phyloP scores from a whole-genome alignment of 64 coral and sea anemone species.

The Cladopsammia gracilis region DNA sequence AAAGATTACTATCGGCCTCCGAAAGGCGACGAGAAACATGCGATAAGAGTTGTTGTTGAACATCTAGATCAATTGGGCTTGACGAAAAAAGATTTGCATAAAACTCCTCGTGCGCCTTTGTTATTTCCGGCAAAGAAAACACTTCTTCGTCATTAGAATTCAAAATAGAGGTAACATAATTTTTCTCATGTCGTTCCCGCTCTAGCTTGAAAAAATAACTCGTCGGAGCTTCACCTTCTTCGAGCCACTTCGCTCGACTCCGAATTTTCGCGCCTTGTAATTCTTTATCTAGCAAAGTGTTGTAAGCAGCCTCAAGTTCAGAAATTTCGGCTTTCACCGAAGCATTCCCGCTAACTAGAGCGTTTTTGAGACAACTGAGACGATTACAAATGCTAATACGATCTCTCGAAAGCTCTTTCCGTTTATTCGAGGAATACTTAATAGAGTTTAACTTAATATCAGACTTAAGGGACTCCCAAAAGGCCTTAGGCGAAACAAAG shows the following conservation, averaged over 20 bases:
- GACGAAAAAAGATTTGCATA: conserved; percentile 1
- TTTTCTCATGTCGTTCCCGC: too few species aligned
- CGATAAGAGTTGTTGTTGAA: conserved; percentile 10
- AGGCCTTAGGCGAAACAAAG: not conserved
- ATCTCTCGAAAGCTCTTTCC: not conserved
- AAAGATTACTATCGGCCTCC: not conserved
- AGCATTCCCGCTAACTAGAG: not conserved
- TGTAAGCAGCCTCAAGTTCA: not conserved
- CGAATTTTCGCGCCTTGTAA: not conserved
- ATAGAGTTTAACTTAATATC: not conserved
- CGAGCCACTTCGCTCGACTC: not conserved
- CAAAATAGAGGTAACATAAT: too few species aligned
- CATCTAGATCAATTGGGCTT: not conserved
- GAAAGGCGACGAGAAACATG: not conserved
- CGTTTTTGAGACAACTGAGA: not conserved
- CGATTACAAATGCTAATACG: not conserved
- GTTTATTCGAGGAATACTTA: not conserved
- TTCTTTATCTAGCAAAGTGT: not conserved
- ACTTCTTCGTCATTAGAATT: too few species aligned
- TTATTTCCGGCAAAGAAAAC: not conserved
- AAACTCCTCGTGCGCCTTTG: conserved; percentile 6
- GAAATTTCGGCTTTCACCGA: not conserved
- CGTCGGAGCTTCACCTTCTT: not conserved
- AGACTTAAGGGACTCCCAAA: not conserved
- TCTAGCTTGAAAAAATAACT: not conserved